Base-by-base conservation (phyloP, 23 tunicate species). In the Styela clava region DNA sequence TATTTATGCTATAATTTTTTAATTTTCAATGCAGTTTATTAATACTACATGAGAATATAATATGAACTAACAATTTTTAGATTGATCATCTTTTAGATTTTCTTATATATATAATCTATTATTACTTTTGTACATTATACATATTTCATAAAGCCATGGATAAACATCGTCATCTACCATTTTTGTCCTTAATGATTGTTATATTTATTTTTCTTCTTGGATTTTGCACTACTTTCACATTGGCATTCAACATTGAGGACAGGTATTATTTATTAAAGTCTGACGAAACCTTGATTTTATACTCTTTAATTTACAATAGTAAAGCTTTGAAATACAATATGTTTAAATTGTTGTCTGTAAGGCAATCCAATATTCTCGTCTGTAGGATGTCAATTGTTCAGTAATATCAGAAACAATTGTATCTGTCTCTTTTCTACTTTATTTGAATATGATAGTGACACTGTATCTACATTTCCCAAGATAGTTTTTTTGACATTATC, bases 171-270 rank as follows among this genome's bases (percentile, higher is more conserved):
- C 56, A 44, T 44, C 12, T 44, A 12, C 56, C 56, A 44, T 44
- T 12, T 44, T 44, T 44, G n/a, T n/a, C n/a, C 56, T 5, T 12
- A 12, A 44, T 7, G 56, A 44, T 12, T 7, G 56, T 5, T 5
- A 5, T 44, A 44, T 67, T 67, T 67, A 67, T 67, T 67, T 25
- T 67, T 25, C 30, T 67, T 25, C 30, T 67, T 67, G 71, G 71
- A 67, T 25, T 67, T 24, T 25, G 30, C 71, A 29, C 31, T 67
- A 25, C 22, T 1, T 25, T 24, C 24, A 24, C 71, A 18, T 18
- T 29, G 22, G 71, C 71, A 12, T 67, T 67, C 31, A 67, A 67
- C 31, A 67, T 67, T 0, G 71, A 67, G 71, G 31, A 67, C 31
- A 67, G 71, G 71, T 67, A 67, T 67, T 16, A 18, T 67, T 29